Evolutionary conservation across 1,140 invertebrate genomes (phyloP).

Genomic region (Cydia splendana): DNA sequence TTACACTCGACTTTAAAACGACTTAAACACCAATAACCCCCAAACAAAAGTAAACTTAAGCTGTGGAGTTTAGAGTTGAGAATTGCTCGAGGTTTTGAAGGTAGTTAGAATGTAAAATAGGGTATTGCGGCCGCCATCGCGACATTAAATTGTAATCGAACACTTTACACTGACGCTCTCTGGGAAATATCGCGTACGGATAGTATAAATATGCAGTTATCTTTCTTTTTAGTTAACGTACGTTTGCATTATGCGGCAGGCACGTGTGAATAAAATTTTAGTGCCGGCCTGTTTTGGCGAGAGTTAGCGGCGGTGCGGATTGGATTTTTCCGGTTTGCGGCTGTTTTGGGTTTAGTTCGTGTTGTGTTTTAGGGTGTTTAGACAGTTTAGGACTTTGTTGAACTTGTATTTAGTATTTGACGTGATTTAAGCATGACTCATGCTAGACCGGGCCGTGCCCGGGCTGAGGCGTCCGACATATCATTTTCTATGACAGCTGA

Average conservation of each 20-base stretch:
- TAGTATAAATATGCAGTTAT: slow-evolving; percentile 78
- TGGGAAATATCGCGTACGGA: slow-evolving; percentile 70
- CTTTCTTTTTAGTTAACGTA: slow-evolving; percentile 76
- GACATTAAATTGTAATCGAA: slow-evolving; percentile 80
- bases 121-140: slow-evolving; percentile 51
- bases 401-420: neutral
- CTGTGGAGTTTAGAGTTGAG: slow-evolving; percentile 37
- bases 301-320: slow-evolving; percentile 51
- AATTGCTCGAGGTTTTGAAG: slow-evolving; percentile 35
- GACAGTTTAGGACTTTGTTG: neutral
- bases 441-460: no score
- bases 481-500: no score
- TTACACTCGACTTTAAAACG: slow-evolving; percentile 44
- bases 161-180: slow-evolving; percentile 73
- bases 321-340: slow-evolving; percentile 30
- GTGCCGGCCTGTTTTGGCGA: slow-evolving; percentile 55
- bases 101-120: slow-evolving; percentile 60
- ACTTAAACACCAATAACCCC: slow-evolving; percentile 28
- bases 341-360: neutral
- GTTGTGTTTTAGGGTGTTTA: neutral
- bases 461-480: no score
- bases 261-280: slow-evolving; percentile 76
- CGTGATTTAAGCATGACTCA: neutral
- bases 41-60: slow-evolving; percentile 42
- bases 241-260: slow-evolving; percentile 70